phyloP scores from a whole-genome alignment of 2,888 invertebrate genomes.

The Liopterus haemorrhoidalis region DNA sequence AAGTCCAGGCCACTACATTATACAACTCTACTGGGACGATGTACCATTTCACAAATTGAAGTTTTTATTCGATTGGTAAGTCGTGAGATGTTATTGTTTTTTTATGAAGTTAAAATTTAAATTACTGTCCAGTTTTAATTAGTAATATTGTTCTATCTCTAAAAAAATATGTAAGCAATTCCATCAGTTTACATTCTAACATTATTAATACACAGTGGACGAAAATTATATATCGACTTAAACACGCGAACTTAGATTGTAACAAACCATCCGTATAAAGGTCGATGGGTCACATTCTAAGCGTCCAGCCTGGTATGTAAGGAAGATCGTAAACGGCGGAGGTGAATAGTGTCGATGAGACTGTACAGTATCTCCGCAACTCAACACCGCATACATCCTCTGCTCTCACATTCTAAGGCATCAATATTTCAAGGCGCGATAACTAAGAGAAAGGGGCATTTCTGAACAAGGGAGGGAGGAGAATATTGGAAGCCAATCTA shows the following conservation, averaged over 20 bases:
- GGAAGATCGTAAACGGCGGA: not conserved
- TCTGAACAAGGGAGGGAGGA: constrained; percentile 2
- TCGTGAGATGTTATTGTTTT: too few species aligned
- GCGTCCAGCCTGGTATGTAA: not conserved
- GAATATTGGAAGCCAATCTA: constrained; percentile 29
- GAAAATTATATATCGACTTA: constrained; percentile 22
- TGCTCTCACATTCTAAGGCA: constrained; percentile 14
- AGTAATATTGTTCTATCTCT: too few species aligned
- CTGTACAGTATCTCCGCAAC: not conserved
- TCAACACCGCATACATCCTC: not conserved
- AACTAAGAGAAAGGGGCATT: constrained; percentile 18
- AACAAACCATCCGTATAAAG: constrained; percentile 1
- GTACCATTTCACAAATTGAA: too few species aligned
- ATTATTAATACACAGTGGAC: constrained; percentile 19
- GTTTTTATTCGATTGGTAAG: too few species aligned
- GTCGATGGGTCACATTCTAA: constrained; percentile 13
- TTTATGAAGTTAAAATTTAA: too few species aligned
- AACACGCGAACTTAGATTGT: constrained; percentile 10
- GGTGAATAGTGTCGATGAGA: constrained; percentile 6
- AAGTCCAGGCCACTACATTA: too few species aligned
- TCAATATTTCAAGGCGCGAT: constrained; percentile 23
- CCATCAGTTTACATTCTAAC: constrained; percentile 14
- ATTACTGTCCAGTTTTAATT: too few species aligned
- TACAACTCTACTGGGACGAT: too few species aligned
- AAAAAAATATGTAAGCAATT: not conserved